Evolutionary conservation across 2,113 vertebrate genomes (phyloP), one percentile per base, ranked within the genome.

Genomic region (Scartelaos histophorus): DNA sequence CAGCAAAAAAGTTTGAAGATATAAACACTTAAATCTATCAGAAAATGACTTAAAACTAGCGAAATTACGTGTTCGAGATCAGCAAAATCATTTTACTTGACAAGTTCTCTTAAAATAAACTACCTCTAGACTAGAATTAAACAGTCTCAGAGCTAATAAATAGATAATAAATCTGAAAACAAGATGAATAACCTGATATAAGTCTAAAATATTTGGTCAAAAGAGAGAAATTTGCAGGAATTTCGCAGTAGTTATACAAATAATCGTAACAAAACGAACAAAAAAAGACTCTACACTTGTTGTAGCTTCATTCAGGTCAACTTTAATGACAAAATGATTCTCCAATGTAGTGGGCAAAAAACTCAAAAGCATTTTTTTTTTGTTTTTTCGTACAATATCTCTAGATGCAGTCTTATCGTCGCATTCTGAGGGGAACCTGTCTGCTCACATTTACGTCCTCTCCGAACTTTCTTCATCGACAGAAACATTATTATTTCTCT

Each of bases 291-390:
- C 22, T 21, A 29, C 47, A n/a, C 49, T 13, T 3, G 29, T n/a
- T 0, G 21, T 29, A 29, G 29, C 64, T 82, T 90, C 64, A 86
- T 83, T 87, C 81, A 86, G 86, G 73, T 88, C 65, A 83, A 83
- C 65, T 91, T 92, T 92, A 92, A 89, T 91, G 89, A 89, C 80
- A 86, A 88, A 85, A 86, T 80, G 45, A 85, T 82, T 74, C 71
- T 85, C 70, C 83, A 89, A 85, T 88, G 84, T 79, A 74, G 35
- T 70, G 82, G 85, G 82, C 57, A 74, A 49, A 81, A 82, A 85
- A 53, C 87, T 81, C 77, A 24, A 76, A 86, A 89, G 82, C 76
- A 87, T 75, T 13, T 6, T 51, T 17, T n/a, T n/a, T 13, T 6
- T 51, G 4, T n/a, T n/a, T 54, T n/a, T 84, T 67, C 68, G 78